Conservation (phyloP, 2,888 invertebrate species). For the Melanostoma scalare region DNA sequence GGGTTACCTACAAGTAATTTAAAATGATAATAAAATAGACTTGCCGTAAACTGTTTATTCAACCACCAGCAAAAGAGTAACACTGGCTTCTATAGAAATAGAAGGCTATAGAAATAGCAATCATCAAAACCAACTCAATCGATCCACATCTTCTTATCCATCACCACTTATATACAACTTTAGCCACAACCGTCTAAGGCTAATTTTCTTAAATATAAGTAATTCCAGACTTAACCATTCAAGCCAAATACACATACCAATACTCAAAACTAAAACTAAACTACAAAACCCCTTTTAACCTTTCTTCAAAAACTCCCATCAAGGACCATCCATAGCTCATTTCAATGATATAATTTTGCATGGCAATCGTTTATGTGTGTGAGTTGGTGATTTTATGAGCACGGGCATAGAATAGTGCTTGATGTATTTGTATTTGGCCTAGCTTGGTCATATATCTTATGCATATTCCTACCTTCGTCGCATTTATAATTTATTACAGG, state of each 20-base stretch:
- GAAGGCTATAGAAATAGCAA: conserved; percentile 1
- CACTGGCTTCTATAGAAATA: conserved; percentile 30
- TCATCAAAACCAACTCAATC: conserved; percentile 23
- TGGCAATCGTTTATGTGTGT: conserved; percentile 52
- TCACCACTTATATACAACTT: conserved; percentile 37
- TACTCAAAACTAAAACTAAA: background rate
- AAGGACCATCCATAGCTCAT: conserved; percentile 51
- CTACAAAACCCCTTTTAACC: conserved; percentile 29
- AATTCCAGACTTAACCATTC: conserved; percentile 65
- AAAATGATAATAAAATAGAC: conserved; percentile 73
- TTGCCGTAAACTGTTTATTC: conserved; percentile 54
- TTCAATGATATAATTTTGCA: conserved; percentile 67
- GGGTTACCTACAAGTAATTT: conserved; percentile 66
- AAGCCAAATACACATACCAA: conserved; percentile 24
- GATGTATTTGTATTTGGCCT: conserved; percentile 53
- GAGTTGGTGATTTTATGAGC: conserved; percentile 43
- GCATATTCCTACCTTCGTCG: conserved; percentile 73
- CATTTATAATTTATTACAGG: conserved; percentile 75
- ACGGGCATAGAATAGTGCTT: conserved; percentile 1
- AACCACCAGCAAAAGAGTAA: conserved; percentile 51
- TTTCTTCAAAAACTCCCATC: conserved; percentile 12
- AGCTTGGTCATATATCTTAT: conserved; percentile 68
- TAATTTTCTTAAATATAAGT: conserved; percentile 68
- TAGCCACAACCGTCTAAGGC: conserved; percentile 65
- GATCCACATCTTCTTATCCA: conserved; percentile 24